These are phyloP conservation scores for Ondatra zibethicus DNA, from an alignment of 2,113 vertebrate genomes.

Conservation along the genomic window DNA sequence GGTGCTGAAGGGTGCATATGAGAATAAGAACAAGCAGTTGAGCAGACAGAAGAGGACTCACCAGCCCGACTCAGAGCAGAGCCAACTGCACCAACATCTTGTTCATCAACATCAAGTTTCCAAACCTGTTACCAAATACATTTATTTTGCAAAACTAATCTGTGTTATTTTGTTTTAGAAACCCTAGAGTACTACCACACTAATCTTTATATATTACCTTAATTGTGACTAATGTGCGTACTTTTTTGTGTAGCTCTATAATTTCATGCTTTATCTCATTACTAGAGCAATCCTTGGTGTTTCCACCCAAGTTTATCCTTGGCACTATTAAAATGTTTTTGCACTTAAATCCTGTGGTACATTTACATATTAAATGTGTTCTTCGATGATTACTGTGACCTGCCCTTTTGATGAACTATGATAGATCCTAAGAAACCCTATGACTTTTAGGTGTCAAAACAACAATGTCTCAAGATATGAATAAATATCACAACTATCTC, in stretches of 20 bases:
- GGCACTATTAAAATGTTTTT: background rate
- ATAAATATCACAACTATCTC: background rate
- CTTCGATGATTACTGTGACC: background rate
- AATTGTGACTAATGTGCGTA: background rate
- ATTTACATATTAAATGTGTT: background rate
- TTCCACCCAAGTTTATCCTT: background rate
- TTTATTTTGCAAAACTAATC: background rate
- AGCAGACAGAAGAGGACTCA: background rate
- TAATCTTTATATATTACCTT: background rate
- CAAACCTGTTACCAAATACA: background rate
- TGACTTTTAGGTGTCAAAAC: slow-evolving; percentile 20
- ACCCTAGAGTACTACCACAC: background rate
- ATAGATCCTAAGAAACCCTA: background rate
- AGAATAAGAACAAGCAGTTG: background rate
- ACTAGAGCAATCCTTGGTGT: background rate
- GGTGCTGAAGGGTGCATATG: background rate
- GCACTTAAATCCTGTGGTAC: background rate
- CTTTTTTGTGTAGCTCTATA: background rate
- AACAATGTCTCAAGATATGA: background rate
- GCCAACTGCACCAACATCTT: background rate
- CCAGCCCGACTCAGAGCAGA: background rate
- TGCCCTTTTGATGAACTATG: background rate
- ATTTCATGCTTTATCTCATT: background rate
- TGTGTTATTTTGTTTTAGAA: background rate
- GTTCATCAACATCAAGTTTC: background rate